Evolutionary conservation across 2,888 invertebrate species (phyloP).

Genomic region (Siphlonurus alternatus): DNA sequence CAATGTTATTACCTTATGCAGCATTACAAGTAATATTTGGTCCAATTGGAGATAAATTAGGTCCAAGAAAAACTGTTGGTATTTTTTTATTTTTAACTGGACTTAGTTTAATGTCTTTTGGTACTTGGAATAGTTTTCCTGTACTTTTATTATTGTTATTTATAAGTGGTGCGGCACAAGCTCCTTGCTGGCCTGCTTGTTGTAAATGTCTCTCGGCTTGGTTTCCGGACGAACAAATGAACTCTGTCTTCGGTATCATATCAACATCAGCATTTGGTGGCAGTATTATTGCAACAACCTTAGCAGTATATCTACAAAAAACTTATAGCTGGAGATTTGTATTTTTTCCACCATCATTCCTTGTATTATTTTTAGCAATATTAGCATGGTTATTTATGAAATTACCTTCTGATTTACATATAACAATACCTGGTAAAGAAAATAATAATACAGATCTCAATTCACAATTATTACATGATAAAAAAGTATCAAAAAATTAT

Average conservation of each 20-base stretch:
- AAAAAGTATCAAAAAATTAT: slow-evolving; percentile 13
- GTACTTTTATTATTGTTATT: slow-evolving; percentile 24
- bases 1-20: slow-evolving; percentile 29
- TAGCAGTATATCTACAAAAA: slow-evolving; percentile 26
- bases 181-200: slow-evolving; percentile 30
- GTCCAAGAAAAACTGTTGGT: slow-evolving; percentile 25
- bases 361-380: slow-evolving; percentile 22
- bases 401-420: slow-evolving; percentile 21
- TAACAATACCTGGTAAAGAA: slow-evolving; percentile 22
- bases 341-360: slow-evolving; percentile 23
- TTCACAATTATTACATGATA: too few relatives aligned
- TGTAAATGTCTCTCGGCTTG: slow-evolving; percentile 27
- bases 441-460: slow-evolving; percentile 16
- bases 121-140: slow-evolving; percentile 23
- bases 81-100: slow-evolving; percentile 24
- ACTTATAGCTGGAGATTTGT: slow-evolving; percentile 26
- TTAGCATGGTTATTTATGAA: slow-evolving; percentile 20
- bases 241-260: slow-evolving; percentile 28
- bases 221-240: slow-evolving; percentile 25
- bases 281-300: slow-evolving; percentile 26
- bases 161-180: slow-evolving; percentile 27
- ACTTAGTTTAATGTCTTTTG: slow-evolving; percentile 27
- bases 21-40: slow-evolving; percentile 25
- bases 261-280: slow-evolving; percentile 30
- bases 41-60: slow-evolving; percentile 26